These are phyloP conservation scores for Corvus moneduloides DNA, from an alignment of 2,113 vertebrate genomes.

Conservation along the genomic window DNA sequence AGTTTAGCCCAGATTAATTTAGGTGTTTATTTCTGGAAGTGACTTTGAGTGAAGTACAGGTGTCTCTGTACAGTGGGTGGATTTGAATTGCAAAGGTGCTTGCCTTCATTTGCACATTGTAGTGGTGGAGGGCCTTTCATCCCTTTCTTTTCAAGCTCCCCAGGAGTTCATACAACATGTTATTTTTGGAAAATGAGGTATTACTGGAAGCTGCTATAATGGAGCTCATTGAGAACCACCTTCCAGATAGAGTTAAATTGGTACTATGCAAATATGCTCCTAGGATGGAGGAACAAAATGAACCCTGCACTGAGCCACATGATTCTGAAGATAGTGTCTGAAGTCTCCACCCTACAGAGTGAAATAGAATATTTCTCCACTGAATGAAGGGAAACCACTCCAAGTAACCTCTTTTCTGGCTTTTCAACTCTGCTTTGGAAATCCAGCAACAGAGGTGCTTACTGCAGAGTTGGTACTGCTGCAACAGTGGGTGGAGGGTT, in stretches of 20 bases:
- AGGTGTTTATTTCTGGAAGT: not conserved
- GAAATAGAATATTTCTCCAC: not conserved
- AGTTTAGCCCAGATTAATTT: not conserved
- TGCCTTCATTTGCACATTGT: not conserved
- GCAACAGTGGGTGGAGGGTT: not conserved
- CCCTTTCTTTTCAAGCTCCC: not conserved
- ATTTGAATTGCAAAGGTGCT: not conserved
- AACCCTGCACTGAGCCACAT: not conserved
- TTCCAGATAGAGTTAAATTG: not conserved
- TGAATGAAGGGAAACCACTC: not conserved
- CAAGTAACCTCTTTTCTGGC: not conserved
- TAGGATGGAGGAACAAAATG: not conserved
- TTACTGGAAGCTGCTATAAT: not conserved
- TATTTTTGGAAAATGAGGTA: not conserved
- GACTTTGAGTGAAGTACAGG: not conserved
- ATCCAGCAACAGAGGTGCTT: not conserved
- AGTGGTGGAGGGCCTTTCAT: not conserved
- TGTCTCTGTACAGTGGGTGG: not conserved
- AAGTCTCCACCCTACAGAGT: not conserved
- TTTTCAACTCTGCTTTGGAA: not conserved
- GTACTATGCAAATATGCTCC: not conserved
- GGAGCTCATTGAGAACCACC: not conserved
- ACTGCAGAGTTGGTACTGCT: not conserved
- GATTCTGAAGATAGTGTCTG: not conserved
- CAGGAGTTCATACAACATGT: not conserved